These are phyloP conservation scores for Orchesella cincta DNA, from an alignment of 1,140 invertebrate species.

Conservation along the genomic window DNA sequence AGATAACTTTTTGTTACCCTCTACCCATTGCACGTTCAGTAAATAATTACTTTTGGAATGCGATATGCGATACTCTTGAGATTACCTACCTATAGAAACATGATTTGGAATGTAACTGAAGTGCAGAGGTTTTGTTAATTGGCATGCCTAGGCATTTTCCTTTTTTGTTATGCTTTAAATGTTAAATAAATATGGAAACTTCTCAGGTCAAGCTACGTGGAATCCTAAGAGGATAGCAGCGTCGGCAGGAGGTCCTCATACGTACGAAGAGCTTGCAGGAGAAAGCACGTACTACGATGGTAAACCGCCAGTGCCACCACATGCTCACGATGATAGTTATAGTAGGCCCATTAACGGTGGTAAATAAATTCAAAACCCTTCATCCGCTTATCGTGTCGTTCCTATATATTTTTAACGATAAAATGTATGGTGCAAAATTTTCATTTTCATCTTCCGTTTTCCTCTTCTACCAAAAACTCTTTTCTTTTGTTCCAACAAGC, in stretches of 20 bases:
- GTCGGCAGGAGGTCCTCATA: conserved; percentile 42
- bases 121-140: not conserved
- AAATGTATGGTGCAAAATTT: too few species aligned
- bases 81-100: not conserved
- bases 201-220: conserved; percentile 50
- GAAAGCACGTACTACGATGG: conserved; percentile 42
- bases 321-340: conserved; percentile 50
- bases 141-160: not conserved
- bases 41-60: too few species aligned
- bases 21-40: too few species aligned
- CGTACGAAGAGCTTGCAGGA: conserved; percentile 48
- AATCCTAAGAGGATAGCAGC: conserved; percentile 44
- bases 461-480: not conserved
- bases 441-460: not conserved
- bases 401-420: conserved; percentile 5
- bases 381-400: not conserved
- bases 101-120: not conserved
- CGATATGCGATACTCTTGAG: too few species aligned
- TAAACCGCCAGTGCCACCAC: conserved; percentile 48
- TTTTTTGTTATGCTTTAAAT: conserved; percentile 46
- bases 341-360: conserved; percentile 47
- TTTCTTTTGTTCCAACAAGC: not conserved
- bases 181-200: conserved; percentile 28
- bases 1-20: too few species aligned
- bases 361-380: conserved; percentile 37